Conservation (phyloP, 2,888 invertebrate species). For the Hartigia nigra region DNA sequence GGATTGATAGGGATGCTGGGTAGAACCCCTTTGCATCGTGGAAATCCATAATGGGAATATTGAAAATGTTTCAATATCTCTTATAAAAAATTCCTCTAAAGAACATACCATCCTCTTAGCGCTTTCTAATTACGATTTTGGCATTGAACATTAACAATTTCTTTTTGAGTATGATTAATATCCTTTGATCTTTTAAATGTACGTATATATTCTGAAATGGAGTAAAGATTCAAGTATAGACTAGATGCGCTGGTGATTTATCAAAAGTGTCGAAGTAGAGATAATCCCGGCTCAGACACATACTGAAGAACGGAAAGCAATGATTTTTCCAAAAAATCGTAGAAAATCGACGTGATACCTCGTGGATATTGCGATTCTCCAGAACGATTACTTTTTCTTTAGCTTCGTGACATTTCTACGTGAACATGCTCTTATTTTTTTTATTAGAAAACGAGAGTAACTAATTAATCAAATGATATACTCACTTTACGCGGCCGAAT, state of each 20-base stretch:
- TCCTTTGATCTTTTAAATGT: not conserved
- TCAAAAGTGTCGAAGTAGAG: not conserved
- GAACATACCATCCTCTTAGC: not conserved
- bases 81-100: not conserved
- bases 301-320: not conserved
- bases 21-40: not conserved
- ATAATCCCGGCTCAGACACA: constrained; percentile 34
- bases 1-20: constrained; percentile 15
- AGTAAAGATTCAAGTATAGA: not conserved
- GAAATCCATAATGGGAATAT: not conserved
- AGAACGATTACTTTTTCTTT: not conserved
- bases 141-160: not conserved
- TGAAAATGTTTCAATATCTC: not conserved
- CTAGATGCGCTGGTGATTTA: not conserved
- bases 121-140: not conserved
- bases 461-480: constrained; percentile 37
- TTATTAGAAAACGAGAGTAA: constrained; percentile 7
- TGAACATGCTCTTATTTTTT: not conserved
- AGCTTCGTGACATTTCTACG: not conserved
- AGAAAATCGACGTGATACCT: not conserved
- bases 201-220: too few species aligned
- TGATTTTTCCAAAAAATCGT: not conserved
- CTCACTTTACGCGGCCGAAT: constrained; percentile 86
- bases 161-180: not conserved
- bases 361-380: not conserved